phyloP scores from a whole-genome alignment of 2,888 invertebrate genomes.

The Pyrrhia umbra region DNA sequence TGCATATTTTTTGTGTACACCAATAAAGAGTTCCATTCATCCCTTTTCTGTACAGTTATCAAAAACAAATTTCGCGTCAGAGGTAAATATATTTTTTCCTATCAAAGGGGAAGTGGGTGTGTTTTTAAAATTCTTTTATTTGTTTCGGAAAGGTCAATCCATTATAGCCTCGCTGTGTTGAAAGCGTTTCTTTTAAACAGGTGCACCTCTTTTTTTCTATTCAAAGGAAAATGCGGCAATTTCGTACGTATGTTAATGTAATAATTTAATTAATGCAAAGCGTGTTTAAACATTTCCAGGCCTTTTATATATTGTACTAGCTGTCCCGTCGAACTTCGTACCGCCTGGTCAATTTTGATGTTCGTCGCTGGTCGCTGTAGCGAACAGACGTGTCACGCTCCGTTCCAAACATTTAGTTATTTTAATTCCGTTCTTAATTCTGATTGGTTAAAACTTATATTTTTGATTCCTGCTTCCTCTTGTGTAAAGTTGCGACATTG shows the following conservation, averaged over 20 bases:
- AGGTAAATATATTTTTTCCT: slow-evolving; percentile 42
- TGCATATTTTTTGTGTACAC: slow-evolving; percentile 50
- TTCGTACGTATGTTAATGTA: slow-evolving; percentile 7
- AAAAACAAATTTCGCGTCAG: slow-evolving; percentile 55
- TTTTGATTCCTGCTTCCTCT: not conserved
- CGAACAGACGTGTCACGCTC: not conserved
- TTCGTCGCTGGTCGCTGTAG: not conserved
- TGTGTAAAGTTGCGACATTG: not conserved
- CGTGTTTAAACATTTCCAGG: not conserved
- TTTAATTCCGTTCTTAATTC: not conserved
- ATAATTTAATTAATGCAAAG: slow-evolving; percentile 12
- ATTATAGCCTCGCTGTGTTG: slow-evolving; percentile 30
- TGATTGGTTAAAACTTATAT: not conserved
- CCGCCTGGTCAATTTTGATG: too few relatives aligned
- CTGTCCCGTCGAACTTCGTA: too few relatives aligned
- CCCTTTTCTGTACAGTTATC: slow-evolving; percentile 52
- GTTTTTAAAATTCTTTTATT: slow-evolving; percentile 39
- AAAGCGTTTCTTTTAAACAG: slow-evolving; percentile 57
- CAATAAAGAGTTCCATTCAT: slow-evolving; percentile 55
- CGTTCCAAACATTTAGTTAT: not conserved
- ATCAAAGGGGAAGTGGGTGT: slow-evolving; percentile 30
- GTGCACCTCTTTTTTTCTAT: slow-evolving; percentile 27
- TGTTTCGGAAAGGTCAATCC: slow-evolving; percentile 64
- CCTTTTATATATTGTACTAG: not conserved
- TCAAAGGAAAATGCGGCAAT: not conserved